Evolutionary conservation across 1,140 invertebrate species (phyloP), one percentile per base, ranked within the genome.

Genomic region (Macrosteles quadrilineatus): DNA sequence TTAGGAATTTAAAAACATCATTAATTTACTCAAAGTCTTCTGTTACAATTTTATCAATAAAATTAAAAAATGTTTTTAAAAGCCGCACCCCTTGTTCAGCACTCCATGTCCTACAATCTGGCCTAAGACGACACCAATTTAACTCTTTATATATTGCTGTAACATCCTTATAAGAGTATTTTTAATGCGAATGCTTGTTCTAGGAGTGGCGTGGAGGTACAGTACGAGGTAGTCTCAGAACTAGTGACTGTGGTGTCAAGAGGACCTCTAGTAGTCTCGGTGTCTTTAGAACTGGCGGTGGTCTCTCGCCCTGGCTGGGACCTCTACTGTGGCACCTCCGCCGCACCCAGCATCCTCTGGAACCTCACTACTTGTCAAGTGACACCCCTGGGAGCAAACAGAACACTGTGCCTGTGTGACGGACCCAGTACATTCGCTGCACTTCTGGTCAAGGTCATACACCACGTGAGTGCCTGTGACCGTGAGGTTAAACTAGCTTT

Each of bases 141-240:
- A n/a, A n/a, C n/a, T n/a, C n/a, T n/a, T n/a, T n/a, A n/a, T n/a
- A n/a, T n/a, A n/a, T n/a, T n/a, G n/a, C n/a, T n/a, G n/a, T n/a
- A n/a, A n/a, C n/a, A n/a, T n/a, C n/a, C n/a, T n/a, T n/a, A n/a
- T n/a, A n/a, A n/a, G n/a, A n/a, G n/a, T n/a, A n/a, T n/a, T n/a
- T n/a, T n/a, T n/a, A n/a, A n/a, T n/a, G n/a, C n/a, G n/a, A n/a
- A n/a, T n/a, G n/a, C n/a, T n/a, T n/a, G n/a, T n/a, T 69, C 27
- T 53, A 74, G 73, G 25, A 68, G 66, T 30, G 86, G 86, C 3
- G 83, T 80, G 19, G 88, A 89, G 76, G 78, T 88, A 40, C 86
- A 88, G 73, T 88, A 88, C 77, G 85, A 86, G 72, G 80, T 89
- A 21, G 85, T 86, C 70, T 90, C 88, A 1, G 83, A 84, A 32